These are phyloP conservation scores for Piaya cayana DNA, from an alignment of 2,113 vertebrate species.

Conservation along the genomic window DNA sequence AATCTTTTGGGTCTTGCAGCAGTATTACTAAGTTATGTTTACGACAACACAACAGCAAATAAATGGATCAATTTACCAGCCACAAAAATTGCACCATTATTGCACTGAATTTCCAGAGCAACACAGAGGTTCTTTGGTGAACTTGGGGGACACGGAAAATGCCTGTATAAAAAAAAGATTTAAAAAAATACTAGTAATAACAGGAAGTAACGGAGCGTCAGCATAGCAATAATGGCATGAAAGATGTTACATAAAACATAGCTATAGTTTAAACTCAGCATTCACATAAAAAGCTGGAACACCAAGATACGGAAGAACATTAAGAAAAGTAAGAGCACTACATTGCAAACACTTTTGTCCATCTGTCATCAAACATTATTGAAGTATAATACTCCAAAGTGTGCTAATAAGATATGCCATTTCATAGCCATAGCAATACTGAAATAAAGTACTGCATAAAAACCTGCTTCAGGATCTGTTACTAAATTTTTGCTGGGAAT, in stretches of 20 bases:
- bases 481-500: background rate
- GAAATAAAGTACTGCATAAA: background rate
- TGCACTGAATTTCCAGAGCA: constrained; percentile 86
- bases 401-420: background rate
- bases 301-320: background rate
- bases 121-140: constrained; percentile 76
- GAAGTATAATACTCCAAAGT: background rate
- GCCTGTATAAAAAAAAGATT: constrained; percentile 73
- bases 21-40: background rate
- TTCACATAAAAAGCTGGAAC: background rate
- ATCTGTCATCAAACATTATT: background rate
- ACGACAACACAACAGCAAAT: background rate
- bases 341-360: background rate
- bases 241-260: background rate
- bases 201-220: background rate
- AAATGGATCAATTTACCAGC: constrained; percentile 81
- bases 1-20: background rate
- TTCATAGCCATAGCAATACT: background rate
- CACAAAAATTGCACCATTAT: constrained; percentile 88
- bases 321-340: background rate
- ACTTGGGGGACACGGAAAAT: constrained; percentile 83
- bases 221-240: background rate
- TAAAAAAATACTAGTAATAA: background rate
- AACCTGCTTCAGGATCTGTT: background rate
- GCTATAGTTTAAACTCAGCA: background rate